Evolutionary conservation across 2,113 vertebrate genomes (phyloP).

Genomic region (Hemichromis elongatus): DNA sequence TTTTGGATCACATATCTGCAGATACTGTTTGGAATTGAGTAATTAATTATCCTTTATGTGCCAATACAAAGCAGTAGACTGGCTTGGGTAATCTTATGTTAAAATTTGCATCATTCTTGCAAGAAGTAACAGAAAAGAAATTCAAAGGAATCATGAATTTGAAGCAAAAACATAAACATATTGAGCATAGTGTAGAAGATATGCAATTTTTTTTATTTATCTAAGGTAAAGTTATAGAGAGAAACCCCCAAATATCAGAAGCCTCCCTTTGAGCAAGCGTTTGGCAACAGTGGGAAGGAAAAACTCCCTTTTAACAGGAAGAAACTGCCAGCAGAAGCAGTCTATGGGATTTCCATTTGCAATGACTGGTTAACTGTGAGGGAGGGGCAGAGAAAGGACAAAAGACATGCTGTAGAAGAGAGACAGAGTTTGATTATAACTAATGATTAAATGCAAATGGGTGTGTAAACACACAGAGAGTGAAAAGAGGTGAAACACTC

Average conservation of each 20-base stretch:
- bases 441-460: not conserved
- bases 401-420: not conserved
- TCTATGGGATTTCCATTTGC: fast-evolving
- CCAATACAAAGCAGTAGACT: not conserved
- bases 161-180: not conserved
- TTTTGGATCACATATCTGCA: not conserved
- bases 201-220: not conserved
- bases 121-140: not conserved
- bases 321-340: not conserved
- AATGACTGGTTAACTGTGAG: not conserved
- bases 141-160: not conserved
- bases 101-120: not conserved
- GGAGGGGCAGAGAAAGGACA: not conserved
- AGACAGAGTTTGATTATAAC: not conserved
- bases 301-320: not conserved
- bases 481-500: not conserved
- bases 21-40: not conserved
- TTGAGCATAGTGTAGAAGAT: not conserved
- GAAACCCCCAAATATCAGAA: not conserved
- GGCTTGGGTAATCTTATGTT: not conserved
- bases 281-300: not conserved
- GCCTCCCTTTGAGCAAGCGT: not conserved
- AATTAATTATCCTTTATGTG: not conserved
- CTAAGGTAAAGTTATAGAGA: not conserved
- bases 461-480: not conserved